Percentiles rank a stretch among this genome's conserved stretches.
Conservation (phyloP, 2,888 invertebrate genomes). For the Drosophila tanythrix region DNA sequence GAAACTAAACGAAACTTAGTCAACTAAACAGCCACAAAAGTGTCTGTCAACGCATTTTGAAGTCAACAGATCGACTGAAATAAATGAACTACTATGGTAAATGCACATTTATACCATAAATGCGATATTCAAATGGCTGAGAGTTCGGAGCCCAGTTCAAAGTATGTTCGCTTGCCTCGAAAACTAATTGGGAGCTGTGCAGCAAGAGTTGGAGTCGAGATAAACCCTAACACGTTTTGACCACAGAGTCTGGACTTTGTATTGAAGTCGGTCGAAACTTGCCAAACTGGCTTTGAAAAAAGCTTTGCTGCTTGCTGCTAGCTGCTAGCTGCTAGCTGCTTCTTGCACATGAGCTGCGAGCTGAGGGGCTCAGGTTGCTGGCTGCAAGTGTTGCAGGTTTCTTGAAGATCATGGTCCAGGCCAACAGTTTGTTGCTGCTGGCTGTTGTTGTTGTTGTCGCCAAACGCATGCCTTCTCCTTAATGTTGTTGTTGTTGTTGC, state of each 20-base stretch:
- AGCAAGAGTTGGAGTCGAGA: constrained; percentile 27
- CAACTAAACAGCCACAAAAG: constrained; percentile 33
- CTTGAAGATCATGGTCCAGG: constrained; percentile 79
- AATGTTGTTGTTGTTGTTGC: constrained; percentile 45
- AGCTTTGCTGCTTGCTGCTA: constrained; percentile 30
- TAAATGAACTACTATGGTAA: constrained; percentile 50
- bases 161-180: constrained; percentile 27
- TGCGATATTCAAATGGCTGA: constrained; percentile 37
- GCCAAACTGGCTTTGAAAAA: constrained; percentile 72
- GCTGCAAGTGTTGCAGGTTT: constrained; percentile 73
- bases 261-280: constrained; percentile 65
- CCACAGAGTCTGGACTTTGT: constrained; percentile 55
- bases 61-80: constrained; percentile 43
- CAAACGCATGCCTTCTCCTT: constrained; percentile 68
- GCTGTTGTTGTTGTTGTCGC: constrained; percentile 70
- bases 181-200: constrained; percentile 37
- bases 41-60: constrained; percentile 43
- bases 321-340: constrained; percentile 25
- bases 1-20: constrained; percentile 28
- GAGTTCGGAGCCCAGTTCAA: constrained; percentile 25
- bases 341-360: constrained; percentile 44
- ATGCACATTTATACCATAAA: constrained; percentile 14
- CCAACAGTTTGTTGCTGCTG: constrained; percentile 61
- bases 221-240: constrained; percentile 66
- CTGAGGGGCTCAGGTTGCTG: constrained; percentile 38